Conservation (phyloP, 2,113 vertebrate species). For the Aplodontia rufa region DNA sequence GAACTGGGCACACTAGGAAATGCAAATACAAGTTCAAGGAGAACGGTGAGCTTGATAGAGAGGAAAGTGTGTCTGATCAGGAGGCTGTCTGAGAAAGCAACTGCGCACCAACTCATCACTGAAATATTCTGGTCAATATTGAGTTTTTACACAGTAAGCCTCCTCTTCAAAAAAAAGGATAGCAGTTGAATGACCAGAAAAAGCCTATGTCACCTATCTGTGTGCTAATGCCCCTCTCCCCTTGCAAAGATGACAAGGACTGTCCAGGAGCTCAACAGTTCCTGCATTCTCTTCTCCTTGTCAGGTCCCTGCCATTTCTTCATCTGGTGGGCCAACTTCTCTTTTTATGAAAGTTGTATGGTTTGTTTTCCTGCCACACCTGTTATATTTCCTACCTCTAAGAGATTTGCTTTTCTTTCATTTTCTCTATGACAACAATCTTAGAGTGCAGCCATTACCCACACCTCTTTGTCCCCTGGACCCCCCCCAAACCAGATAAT, state of each 20-base stretch:
- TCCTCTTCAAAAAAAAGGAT: background rate
- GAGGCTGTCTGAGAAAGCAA: background rate
- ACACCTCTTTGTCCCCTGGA: background rate
- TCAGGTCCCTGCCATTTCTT: too few species aligned
- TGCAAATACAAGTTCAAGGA: background rate
- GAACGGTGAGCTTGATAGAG: background rate
- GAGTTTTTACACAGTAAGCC: background rate
- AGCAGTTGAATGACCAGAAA: background rate
- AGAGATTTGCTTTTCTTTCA: background rate
- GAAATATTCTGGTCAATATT: background rate
- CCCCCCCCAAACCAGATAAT: background rate
- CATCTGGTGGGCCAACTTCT: rapidly evolving
- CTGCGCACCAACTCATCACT: rapidly evolving
- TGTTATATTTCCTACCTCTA: background rate
- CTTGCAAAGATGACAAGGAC: rapidly evolving
- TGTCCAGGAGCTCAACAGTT: background rate
- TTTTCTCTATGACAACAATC: background rate
- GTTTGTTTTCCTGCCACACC: background rate
- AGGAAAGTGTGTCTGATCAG: rapidly evolving
- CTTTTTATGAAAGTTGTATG: background rate
- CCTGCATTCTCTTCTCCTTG: background rate
- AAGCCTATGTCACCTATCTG: background rate
- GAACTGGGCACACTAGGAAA: background rate
- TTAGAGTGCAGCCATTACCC: background rate
- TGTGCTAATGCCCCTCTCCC: background rate